phyloP scores from a whole-genome alignment of 2,113 vertebrate genomes.

The Ammospiza caudacuta region DNA sequence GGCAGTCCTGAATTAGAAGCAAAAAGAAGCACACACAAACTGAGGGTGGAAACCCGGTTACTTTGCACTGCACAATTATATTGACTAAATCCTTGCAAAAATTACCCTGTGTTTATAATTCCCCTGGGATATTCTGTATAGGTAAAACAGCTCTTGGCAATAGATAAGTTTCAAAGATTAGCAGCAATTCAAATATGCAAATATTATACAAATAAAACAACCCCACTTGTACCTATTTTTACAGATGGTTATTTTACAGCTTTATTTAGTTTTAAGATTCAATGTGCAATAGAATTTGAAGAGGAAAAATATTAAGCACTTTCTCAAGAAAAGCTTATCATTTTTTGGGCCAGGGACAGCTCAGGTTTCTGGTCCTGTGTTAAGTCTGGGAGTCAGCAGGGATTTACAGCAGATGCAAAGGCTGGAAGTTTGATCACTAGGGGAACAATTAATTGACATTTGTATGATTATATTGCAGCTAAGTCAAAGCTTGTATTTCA shows the following conservation, averaged over 20 bases:
- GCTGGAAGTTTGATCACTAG: not conserved
- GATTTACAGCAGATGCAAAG: not conserved
- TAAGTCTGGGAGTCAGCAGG: not conserved
- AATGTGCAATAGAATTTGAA: not conserved
- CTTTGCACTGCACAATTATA: not conserved
- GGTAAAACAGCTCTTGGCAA: not conserved
- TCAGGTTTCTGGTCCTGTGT: not conserved
- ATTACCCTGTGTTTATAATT: not conserved
- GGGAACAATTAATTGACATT: slow-evolving; percentile 21
- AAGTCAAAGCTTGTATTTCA: slow-evolving; percentile 4
- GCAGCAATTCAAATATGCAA: not conserved
- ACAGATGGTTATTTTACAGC: not conserved
- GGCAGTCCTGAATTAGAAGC: not conserved
- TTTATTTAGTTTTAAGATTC: not conserved
- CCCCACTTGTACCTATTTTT: not conserved
- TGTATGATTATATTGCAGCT: slow-evolving; percentile 3
- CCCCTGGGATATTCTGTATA: not conserved
- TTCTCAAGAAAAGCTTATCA: not conserved
- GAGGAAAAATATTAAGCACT: not conserved
- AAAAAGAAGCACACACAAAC: not conserved
- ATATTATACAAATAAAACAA: not conserved
- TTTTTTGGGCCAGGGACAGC: not conserved
- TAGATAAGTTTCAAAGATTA: not conserved
- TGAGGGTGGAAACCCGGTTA: not conserved
- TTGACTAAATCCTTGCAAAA: not conserved